Base-by-base conservation (phyloP, 2,888 invertebrate species). In the Sepioteuthis lessoniana region DNA sequence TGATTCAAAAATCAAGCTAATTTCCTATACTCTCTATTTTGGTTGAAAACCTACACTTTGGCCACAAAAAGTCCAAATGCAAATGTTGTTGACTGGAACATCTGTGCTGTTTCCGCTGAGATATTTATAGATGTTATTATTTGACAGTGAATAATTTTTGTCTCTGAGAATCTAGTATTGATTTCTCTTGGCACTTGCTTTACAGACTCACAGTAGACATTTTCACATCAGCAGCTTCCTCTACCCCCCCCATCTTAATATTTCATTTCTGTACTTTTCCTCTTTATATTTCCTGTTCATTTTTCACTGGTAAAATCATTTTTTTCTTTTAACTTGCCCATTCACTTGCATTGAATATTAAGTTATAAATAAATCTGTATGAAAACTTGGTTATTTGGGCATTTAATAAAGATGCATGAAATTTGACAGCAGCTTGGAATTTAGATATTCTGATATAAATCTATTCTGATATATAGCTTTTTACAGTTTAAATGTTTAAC, bases 41-140 rank as follows among this genome's bases (percentile, higher is more conserved):
- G 76, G 76, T 76, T 76, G 3, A 76, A 76, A 76, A 35, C n/a
- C n/a, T 35, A 76, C n/a, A 10, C 76, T 76, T 13, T n/a, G 35
- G 76, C 76, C 76, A 76, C 35, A 16, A 10, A 35, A 55, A 55
- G n/a, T 76, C 76, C 76, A 76, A 76, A 76, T 76, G n/a, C n/a
- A 19, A 10, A 42, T 2, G 76, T 76, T 35, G 76, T 76, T 76
- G 76, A 76, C 76, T n/a, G 76, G n/a, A 76, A 76, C 76, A 76
- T 76, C 76, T 76, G 55, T 55, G 76, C 76, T 35, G 76, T 76
- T 76, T 76, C 76, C n/a, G n/a, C 76, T n/a, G 8, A 76, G 76
- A 76, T 76, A 76, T 76, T 76, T 76, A 76, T 76, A 76, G 76
- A 76, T 76, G 76, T 76, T 76, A 76, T 76, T 76, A 76, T 76